phyloP scores from a whole-genome alignment of 2,113 vertebrate genomes.

The Acanthisitta chloris region DNA sequence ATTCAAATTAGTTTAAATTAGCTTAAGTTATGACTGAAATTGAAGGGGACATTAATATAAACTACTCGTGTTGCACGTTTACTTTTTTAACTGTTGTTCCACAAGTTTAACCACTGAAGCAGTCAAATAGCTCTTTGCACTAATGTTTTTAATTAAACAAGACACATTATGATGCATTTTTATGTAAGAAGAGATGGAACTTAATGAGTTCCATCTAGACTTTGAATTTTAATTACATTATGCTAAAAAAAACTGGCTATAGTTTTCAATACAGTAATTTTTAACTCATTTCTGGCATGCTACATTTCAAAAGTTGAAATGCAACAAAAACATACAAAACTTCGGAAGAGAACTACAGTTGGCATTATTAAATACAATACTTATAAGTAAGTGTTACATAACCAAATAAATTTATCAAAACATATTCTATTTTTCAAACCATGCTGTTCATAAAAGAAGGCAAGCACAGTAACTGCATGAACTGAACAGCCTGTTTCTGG shows the following conservation, averaged over 20 bases:
- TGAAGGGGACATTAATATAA: neutral
- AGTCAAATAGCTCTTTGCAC: neutral
- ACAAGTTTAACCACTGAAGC: neutral
- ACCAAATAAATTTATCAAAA: neutral
- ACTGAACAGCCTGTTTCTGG: neutral
- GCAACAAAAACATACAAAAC: neutral
- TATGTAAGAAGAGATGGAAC: neutral
- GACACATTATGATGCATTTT: neutral
- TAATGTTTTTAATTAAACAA: neutral
- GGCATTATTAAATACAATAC: neutral
- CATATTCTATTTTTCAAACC: neutral
- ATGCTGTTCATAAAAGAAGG: neutral
- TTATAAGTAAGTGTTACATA: neutral
- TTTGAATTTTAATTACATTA: neutral
- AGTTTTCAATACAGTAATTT: neutral
- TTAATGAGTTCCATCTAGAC: neutral
- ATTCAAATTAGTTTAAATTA: neutral
- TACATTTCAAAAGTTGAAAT: neutral
- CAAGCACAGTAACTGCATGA: neutral
- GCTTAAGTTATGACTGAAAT: neutral
- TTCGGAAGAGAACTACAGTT: neutral
- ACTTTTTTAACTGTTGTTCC: neutral
- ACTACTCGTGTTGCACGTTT: accelerated
- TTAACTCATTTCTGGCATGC: neutral
- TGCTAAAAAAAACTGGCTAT: neutral